Evolutionary conservation across 2,888 invertebrate genomes (phyloP), one percentile per base, ranked within the genome.

Genomic region (Monochamus alternatus): DNA sequence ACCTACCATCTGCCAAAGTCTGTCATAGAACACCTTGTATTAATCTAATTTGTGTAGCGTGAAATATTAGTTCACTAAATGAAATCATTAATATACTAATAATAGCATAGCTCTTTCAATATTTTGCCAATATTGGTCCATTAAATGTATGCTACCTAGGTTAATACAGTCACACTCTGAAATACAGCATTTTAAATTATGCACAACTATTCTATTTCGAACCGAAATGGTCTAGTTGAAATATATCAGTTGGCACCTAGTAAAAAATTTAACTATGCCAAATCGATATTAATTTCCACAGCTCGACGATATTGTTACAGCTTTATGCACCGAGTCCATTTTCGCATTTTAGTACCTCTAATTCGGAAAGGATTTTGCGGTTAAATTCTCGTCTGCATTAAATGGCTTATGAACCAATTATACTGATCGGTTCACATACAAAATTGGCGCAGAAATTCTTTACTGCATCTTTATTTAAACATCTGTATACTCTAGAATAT

Each of bases 331-430:
- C 5, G 38, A 8, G 43, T 63, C 43, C 62, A 43, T 63, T 63
- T 63, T 63, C 43, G n/a, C 43, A 63, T 63, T 63, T 63, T 63
- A 43, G 38, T 43, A 43, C 62, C 62, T 63, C 62, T 43, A 43
- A 43, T 63, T 43, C 14, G 14, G 22, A 43, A 62, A 2, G 62
- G 14, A 63, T 43, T 63, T 63, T 14, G 8, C 2, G 38, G 38
- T 43, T 47, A 47, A 47, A 47, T 12, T 47, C 7, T 12, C 9
- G 47, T 12, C 38, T 10, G 9, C 10, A 60, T 60, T 60, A 60
- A 30, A 60, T n/a, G 8, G n/a, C 10, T 60, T n/a, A 60, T 31
- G n/a, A 30, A 60, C 8, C 60, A 60, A 60, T 60, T 60, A 8
- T 10, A 60, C 10, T 47, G 47, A 10, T 47, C 3, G 44, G 44